Evolutionary conservation across 2,888 invertebrate species (phyloP).

Genomic region (Clostera curtula): DNA sequence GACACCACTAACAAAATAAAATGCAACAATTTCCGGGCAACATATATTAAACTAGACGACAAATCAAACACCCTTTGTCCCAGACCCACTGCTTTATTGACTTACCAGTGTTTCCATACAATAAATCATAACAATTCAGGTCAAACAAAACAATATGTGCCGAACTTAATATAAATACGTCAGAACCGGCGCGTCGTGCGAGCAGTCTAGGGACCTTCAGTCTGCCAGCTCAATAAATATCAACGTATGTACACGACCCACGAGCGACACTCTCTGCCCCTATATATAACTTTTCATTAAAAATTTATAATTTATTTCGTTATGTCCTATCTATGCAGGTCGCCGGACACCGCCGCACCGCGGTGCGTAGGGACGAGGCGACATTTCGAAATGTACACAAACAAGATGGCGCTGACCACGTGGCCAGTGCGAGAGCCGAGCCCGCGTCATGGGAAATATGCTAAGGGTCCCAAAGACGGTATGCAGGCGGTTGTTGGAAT

Average conservation of each 20-base stretch:
- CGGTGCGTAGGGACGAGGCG: conserved; percentile 15
- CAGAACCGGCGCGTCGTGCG: conserved; percentile 59
- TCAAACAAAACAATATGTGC: conserved; percentile 73
- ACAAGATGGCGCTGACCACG: conserved; percentile 17
- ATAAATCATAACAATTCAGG: conserved; percentile 74
- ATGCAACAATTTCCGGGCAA: too few species aligned
- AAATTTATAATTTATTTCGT: conserved; percentile 73
- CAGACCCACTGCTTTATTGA: conserved; percentile 76
- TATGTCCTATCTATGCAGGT: conserved; percentile 71
- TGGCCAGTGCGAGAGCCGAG: too few species aligned
- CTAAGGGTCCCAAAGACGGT: too few species aligned
- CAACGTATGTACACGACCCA: conserved; percentile 68
- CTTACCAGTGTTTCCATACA: conserved; percentile 74
- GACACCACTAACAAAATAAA: too few species aligned
- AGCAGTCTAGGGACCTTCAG: conserved; percentile 42
- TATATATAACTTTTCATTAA: conserved; percentile 54
- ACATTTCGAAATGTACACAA: too few species aligned
- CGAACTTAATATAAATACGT: conserved; percentile 70
- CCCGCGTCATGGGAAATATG: too few species aligned
- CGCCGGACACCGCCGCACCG: conserved; percentile 36
- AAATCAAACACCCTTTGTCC: conserved; percentile 69
- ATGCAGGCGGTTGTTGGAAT: too few species aligned
- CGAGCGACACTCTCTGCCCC: conserved; percentile 52
- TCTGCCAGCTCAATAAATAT: conserved; percentile 68
- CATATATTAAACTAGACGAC: conserved; percentile 36